Conservation (phyloP, 2,113 vertebrate genomes). For the Syngnathus floridae region DNA sequence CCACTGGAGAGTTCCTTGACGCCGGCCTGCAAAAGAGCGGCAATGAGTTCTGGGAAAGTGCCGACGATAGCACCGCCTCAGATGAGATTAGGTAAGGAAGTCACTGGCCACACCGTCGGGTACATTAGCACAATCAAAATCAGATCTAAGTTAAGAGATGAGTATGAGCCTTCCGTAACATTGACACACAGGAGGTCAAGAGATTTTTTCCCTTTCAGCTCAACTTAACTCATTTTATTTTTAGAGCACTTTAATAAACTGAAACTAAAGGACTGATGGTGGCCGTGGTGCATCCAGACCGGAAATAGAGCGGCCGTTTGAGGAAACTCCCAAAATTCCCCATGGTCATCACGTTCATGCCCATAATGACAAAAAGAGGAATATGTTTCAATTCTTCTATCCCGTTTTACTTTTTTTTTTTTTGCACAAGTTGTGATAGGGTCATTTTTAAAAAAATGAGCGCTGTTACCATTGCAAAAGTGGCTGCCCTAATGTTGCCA, state of each 20-base stretch:
- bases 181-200: neutral
- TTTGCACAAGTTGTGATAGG: neutral
- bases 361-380: too few relatives aligned
- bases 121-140: neutral
- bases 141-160: neutral
- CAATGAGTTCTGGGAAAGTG: conserved; percentile 86
- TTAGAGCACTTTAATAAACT: neutral
- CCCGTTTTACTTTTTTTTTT: too few relatives aligned
- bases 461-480: neutral
- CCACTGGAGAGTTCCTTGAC: conserved; percentile 92
- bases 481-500: neutral
- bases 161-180: neutral
- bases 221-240: neutral
- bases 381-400: too few relatives aligned
- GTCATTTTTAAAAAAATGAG: neutral
- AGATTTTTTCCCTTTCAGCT: neutral
- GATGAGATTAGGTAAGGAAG: conserved; percentile 86
- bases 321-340: too few relatives aligned
- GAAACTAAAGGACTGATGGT: neutral
- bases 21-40: conserved; percentile 85
- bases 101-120: neutral
- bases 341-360: too few relatives aligned
- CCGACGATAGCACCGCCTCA: conserved; percentile 85
- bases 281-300: too few relatives aligned
- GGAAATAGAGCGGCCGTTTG: too few relatives aligned